Evolutionary conservation across 2,888 invertebrate species (phyloP).

Genomic region (Acrobasis repandana): DNA sequence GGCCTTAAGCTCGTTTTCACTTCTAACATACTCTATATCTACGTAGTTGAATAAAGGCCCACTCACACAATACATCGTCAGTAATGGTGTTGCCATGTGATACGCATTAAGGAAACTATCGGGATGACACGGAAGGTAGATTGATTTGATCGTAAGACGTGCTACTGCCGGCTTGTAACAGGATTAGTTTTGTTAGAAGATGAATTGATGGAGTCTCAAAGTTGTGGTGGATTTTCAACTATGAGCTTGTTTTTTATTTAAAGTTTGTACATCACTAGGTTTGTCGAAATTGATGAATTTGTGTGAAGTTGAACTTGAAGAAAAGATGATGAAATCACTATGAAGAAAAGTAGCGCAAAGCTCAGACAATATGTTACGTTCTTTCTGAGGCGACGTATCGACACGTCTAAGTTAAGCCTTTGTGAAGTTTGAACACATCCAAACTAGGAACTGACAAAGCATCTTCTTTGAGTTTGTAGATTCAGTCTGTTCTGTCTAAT

Average conservation of each 20-base stretch:
- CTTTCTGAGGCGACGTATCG: constrained; percentile 3
- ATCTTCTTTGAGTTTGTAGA: constrained; percentile 1
- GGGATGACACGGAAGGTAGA: constrained; percentile 31
- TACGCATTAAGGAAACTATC: constrained; percentile 45
- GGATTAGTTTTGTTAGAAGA: constrained; percentile 18
- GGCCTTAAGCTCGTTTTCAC: background rate
- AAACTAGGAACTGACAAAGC: constrained; percentile 18
- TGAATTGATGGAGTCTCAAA: constrained; percentile 19
- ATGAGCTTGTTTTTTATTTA: no score
- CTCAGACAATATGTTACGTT: constrained; percentile 9
- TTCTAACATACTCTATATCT: constrained; percentile 16
- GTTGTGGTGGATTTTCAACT: background rate
- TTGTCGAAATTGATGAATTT: no score
- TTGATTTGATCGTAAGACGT: constrained; percentile 25
- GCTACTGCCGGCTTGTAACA: constrained; percentile 9
- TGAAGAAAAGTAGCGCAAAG: background rate
- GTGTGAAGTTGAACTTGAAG: no score
- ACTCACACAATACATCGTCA: constrained; percentile 44
- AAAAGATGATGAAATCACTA: no score
- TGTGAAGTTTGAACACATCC: constrained; percentile 13
- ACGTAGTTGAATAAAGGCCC: constrained; percentile 39
- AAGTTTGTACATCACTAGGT: no score
- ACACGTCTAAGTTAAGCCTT: constrained; percentile 16
- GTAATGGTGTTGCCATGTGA: constrained; percentile 55
- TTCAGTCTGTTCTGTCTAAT: background rate